Conservation (phyloP, 2,797 vertebrate species). For the Rhodeus uyekii region DNA sequence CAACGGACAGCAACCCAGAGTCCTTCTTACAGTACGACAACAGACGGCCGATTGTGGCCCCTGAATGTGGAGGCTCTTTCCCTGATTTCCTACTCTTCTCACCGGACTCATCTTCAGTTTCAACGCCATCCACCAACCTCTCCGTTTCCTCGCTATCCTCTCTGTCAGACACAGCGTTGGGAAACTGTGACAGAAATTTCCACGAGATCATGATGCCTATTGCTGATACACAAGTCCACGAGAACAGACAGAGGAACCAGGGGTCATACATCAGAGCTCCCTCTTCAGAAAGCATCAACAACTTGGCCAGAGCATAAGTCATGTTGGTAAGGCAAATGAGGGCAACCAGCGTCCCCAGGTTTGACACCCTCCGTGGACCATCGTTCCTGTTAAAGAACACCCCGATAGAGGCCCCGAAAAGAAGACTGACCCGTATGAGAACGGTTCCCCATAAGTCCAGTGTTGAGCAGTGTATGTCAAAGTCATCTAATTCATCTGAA, state of each 20-base stretch:
- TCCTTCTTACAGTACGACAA: slow-evolving; percentile 87
- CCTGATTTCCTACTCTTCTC: slow-evolving; percentile 30
- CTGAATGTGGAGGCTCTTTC: slow-evolving; percentile 69
- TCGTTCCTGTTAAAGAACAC: slow-evolving; percentile 83
- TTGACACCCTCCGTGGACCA: slow-evolving; percentile 79
- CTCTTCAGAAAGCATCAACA: slow-evolving; percentile 88
- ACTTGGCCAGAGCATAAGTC: slow-evolving; percentile 84
- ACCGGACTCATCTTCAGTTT: slow-evolving; percentile 57
- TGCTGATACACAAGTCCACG: slow-evolving; percentile 85
- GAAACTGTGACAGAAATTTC: slow-evolving; percentile 77
- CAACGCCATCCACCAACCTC: slow-evolving; percentile 62
- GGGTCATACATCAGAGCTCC: slow-evolving; percentile 74
- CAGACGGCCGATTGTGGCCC: slow-evolving; percentile 88
- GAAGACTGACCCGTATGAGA: slow-evolving; percentile 81
- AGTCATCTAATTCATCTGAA: slow-evolving; percentile 78
- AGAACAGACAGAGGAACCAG: slow-evolving; percentile 86
- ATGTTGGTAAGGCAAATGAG: slow-evolving; percentile 79
- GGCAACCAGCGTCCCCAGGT: slow-evolving; percentile 68
- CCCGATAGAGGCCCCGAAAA: slow-evolving; percentile 85
- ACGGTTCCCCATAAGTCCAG: slow-evolving; percentile 88
- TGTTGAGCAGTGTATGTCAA: slow-evolving; percentile 80
- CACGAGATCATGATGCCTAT: slow-evolving; percentile 76
- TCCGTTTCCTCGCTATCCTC: slow-evolving; percentile 62
- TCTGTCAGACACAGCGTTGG: slow-evolving; percentile 21
- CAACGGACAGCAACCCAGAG: slow-evolving; percentile 76